These are phyloP conservation scores for Linurgus olivaceus DNA, from an alignment of 2,797 vertebrate species.

Conservation along the genomic window DNA sequence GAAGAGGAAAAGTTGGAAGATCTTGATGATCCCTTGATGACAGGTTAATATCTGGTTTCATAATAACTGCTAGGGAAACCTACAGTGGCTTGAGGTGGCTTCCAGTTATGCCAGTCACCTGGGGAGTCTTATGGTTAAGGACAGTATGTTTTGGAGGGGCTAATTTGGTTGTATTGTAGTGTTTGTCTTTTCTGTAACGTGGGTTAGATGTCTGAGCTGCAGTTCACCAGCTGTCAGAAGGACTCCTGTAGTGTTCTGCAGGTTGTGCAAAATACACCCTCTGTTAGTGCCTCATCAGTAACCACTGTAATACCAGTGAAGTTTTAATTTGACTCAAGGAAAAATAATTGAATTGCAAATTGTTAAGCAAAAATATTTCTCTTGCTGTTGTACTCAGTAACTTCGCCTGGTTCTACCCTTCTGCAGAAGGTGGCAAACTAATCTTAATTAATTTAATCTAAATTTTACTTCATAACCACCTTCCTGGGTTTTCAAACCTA, in stretches of 20 bases:
- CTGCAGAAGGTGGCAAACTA: background rate
- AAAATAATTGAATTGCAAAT: background rate
- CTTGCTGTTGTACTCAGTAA: background rate
- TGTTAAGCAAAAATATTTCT: background rate
- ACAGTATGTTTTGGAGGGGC: rapidly evolving
- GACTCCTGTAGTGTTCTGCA: rapidly evolving
- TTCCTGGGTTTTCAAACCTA: background rate
- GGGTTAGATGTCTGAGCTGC: background rate
- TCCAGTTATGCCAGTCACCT: background rate
- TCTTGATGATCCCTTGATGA: background rate
- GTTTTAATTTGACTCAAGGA: background rate
- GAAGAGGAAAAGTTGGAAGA: background rate
- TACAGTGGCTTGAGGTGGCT: background rate
- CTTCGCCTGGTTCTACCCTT: background rate
- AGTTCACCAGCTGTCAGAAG: background rate
- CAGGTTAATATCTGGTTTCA: background rate
- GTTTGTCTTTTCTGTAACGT: background rate
- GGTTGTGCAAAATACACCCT: background rate
- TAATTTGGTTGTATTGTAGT: background rate
- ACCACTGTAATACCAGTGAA: background rate
- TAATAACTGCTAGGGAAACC: background rate
- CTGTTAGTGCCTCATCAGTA: background rate
- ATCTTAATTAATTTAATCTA: background rate
- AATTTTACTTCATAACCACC: background rate
- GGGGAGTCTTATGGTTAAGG: background rate